Evolutionary conservation across 2,797 vertebrate species (phyloP), one percentile per base, ranked within the genome.

Genomic region (Danio jaintianensis): DNA sequence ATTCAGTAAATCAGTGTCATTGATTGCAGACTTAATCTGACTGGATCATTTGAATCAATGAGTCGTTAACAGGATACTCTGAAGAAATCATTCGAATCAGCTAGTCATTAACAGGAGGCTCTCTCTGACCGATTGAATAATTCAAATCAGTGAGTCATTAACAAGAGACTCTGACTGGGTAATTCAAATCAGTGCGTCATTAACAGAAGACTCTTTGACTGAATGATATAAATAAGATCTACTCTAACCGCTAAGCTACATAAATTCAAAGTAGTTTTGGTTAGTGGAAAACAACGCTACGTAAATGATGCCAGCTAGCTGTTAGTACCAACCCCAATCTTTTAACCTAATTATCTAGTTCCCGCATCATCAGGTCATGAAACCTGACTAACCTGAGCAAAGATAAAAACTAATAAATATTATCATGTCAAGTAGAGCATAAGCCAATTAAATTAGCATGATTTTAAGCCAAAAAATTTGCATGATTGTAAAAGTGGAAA

Each of bases 291-390:
- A 70, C 48, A 20, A 29, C 18, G 7, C 50, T 11, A 10, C 40
- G 2, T 43, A 43, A 38, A 55, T 9, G 15, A 73, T 20, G 56
- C 43, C 56, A 74, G 9, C 20, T n/a, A n/a, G n/a, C n/a, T n/a
- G n/a, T 55, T 53, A 5, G 61, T 29, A 36, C 63, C 63, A 56
- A 40, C 7, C 29, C 36, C 16, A 4, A 29, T 1, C 63, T 22
- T 45, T 56, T 66, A 15, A 56, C 38, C 50, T 55, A 36, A 18
- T 77, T 77, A 56, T 67, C 52, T 38, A 36, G 40, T 22, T 77
- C 15, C 42, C 6, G 10, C 6, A 56, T 10, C 3, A 55, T 38
- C 8, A 16, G 36, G 18, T 15, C 22, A 59, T 58, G 52, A 36
- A 58, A 56, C 22, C 43, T 5, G 13, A 50, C 36, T 70, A 22